Evolutionary conservation across 2,888 invertebrate species (phyloP).

Genomic region (Urechis unicinctus): DNA sequence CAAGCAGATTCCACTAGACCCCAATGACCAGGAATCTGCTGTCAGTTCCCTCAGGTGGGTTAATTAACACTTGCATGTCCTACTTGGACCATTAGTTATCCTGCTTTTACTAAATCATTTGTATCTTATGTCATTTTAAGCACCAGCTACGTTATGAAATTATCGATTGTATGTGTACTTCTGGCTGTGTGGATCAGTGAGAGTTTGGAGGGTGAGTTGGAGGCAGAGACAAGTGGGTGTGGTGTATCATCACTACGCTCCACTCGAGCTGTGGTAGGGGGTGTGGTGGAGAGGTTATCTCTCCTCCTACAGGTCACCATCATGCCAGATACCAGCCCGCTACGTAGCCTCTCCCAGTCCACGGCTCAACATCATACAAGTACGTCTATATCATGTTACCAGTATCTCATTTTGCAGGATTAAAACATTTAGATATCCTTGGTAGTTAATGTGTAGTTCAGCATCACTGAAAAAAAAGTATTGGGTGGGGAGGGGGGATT

Average conservation of each 20-base stretch:
- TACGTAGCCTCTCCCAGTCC: constrained; percentile 31
- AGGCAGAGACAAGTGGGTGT: background rate
- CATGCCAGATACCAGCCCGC: constrained; percentile 23
- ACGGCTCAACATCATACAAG: constrained; percentile 16
- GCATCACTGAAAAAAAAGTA: background rate
- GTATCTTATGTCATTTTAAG: no score
- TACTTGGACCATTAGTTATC: no score
- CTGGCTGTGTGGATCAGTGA: constrained; percentile 31
- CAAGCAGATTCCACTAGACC: constrained; percentile 40
- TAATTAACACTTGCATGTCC: no score
- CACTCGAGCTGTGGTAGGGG: constrained; percentile 34
- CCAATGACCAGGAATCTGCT: constrained; percentile 32
- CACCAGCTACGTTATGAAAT: no score
- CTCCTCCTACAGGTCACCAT: constrained; percentile 44
- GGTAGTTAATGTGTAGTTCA: background rate
- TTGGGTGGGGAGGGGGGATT: no score
- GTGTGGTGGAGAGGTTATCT: constrained; percentile 34
- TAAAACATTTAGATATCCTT: no score
- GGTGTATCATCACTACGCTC: constrained; percentile 7
- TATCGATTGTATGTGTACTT: no score
- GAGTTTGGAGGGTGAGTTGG: constrained; percentile 24
- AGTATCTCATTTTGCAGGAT: no score
- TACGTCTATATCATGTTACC: background rate
- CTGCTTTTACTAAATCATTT: no score
- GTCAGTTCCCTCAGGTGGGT: constrained; percentile 35